Conservation (phyloP, 2,888 invertebrate species). For the Eurois occulta region DNA sequence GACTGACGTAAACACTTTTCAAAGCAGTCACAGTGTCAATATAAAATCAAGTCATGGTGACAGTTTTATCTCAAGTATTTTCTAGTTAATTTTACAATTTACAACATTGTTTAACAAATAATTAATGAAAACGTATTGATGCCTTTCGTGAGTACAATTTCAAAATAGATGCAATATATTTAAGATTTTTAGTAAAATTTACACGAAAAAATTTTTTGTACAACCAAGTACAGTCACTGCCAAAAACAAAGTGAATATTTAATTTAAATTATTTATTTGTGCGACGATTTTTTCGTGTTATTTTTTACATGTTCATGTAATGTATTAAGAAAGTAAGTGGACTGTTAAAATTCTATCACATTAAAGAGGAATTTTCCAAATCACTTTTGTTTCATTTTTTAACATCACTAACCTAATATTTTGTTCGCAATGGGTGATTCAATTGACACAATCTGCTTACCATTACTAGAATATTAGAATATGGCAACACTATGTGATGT, state of each 20-base stretch:
- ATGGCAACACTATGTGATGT: constrained; percentile 57
- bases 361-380: constrained; percentile 80
- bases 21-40: constrained; percentile 41
- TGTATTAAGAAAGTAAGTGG: constrained; percentile 84
- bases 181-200: constrained; percentile 61
- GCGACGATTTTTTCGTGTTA: constrained; percentile 65
- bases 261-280: constrained; percentile 60
- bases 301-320: constrained; percentile 66
- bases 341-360: constrained; percentile 88
- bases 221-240: constrained; percentile 61
- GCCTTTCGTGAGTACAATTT: constrained; percentile 80
- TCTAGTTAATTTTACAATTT: constrained; percentile 68
- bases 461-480: constrained; percentile 63
- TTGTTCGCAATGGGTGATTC: constrained; percentile 80
- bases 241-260: constrained; percentile 54
- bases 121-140: constrained; percentile 62
- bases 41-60: constrained; percentile 27
- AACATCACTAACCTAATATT: constrained; percentile 70
- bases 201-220: constrained; percentile 61
- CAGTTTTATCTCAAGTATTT: constrained; percentile 62
- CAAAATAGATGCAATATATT: constrained; percentile 68
- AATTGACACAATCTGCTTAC: constrained; percentile 89
- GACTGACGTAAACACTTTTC: constrained; percentile 23
- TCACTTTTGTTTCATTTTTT: constrained; percentile 80
- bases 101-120: constrained; percentile 54